Base-by-base conservation (phyloP, 2,113 vertebrate genomes). In the Regulus satrapa region DNA sequence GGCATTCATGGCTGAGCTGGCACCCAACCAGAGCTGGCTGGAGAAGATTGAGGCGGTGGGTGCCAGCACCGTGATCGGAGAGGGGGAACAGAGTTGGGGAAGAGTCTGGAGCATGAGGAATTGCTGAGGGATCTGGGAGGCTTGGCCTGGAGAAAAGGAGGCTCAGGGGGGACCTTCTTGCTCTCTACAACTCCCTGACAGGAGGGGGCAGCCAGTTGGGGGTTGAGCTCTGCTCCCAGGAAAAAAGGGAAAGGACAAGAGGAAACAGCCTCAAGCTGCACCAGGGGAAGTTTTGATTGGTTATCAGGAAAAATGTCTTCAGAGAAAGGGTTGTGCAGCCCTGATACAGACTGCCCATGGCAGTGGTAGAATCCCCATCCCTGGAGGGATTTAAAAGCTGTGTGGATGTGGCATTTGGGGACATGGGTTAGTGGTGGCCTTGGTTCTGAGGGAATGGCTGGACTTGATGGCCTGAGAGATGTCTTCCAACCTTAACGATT, bases 1-100 rank as follows among this genome's bases (percentile, higher is more conserved):
- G 95, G 99, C 99, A 0, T 99, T 99, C 95, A 97, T 99, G 98
- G 99, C 99, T 3, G 99, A 99, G 94, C 98, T 99, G 97, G 98
- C 97, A 32, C 98, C 99, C 71, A 99, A 99, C 94, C 98, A 99
- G 88, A 98, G 98, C 85, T 99, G 99, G 98, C 98, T 99, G 62
- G 97, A 99, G 85, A 99, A 98, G 81, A 97, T 99, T 1, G 98
- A 99, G 62, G 96, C 88, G 93, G 99, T 99, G 93, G 68, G 94
- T 93, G 34, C 23, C 0, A 3, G 28, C 20, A 23, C 23, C 0
- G 0, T 52, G 31, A 34, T 36, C 0, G 0, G 59, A 31, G 54
- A 40, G 9, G 29, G 68, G 17, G 14, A 46, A 7, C 0, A 0
- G 46, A 75, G 29, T n/a, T 89, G 45, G 61, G 46, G 17, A 74